These are phyloP conservation scores for Diploptera punctata DNA, from an alignment of 2,888 invertebrate species.

Conservation along the genomic window DNA sequence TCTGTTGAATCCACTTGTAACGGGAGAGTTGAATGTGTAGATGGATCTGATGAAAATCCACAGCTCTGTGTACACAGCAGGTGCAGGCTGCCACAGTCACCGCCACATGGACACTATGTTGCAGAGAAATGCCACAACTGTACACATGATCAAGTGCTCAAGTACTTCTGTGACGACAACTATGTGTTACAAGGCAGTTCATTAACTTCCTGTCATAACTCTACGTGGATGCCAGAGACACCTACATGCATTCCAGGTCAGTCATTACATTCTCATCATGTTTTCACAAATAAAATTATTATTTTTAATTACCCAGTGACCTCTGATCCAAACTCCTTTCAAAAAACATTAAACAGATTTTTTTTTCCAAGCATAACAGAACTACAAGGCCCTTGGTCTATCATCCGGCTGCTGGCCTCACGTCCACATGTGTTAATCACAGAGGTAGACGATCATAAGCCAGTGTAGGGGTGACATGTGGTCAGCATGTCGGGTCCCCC, in stretches of 20 bases:
- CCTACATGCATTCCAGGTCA: slow-evolving; percentile 35
- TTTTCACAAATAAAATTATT: too few species aligned
- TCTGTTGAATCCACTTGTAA: slow-evolving; percentile 15
- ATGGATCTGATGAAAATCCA: slow-evolving; percentile 32
- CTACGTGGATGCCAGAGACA: slow-evolving; percentile 31
- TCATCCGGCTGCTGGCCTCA: too few species aligned
- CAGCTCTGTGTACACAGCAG: slow-evolving; percentile 28
- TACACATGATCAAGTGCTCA: slow-evolving; percentile 20
- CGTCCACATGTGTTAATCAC: too few species aligned
- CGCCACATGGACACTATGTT: slow-evolving; percentile 21
- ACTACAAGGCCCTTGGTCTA: too few species aligned
- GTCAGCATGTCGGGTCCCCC: too few species aligned
- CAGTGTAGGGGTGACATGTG: too few species aligned
- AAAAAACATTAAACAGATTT: too few species aligned
- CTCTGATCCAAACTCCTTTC: too few species aligned
- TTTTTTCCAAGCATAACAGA: too few species aligned
- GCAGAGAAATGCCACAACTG: not conserved
- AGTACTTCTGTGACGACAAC: slow-evolving; percentile 35
- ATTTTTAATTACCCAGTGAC: too few species aligned
- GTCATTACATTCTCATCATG: too few species aligned
- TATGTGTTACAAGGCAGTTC: slow-evolving; percentile 25
- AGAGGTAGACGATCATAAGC: too few species aligned
- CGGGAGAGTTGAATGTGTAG: slow-evolving; percentile 32
- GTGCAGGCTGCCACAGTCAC: slow-evolving; percentile 29
- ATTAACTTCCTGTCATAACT: slow-evolving; percentile 25